phyloP scores from a whole-genome alignment of 2,888 invertebrate genomes.

The Mesoligia furuncula region DNA sequence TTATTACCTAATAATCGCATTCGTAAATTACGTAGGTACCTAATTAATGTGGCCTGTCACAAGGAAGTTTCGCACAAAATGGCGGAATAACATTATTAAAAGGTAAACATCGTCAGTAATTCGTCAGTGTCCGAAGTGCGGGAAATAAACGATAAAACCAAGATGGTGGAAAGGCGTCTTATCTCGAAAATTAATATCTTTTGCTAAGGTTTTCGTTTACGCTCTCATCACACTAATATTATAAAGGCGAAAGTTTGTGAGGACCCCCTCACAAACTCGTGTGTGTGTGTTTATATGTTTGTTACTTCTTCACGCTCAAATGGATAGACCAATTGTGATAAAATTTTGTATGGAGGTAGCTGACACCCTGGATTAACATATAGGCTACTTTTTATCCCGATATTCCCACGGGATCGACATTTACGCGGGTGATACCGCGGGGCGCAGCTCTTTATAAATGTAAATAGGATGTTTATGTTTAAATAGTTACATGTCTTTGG shows the following conservation, averaged over 20 bases:
- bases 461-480: constrained; percentile 21
- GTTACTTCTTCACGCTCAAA: too few relatives aligned
- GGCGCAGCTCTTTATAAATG: too few relatives aligned
- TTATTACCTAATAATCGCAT: not conserved
- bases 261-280: too few relatives aligned
- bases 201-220: constrained; percentile 18
- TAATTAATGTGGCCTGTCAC: constrained; percentile 28
- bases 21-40: constrained; percentile 10
- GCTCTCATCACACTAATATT: too few relatives aligned
- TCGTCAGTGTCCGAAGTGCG: constrained; percentile 47
- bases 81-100: constrained; percentile 37
- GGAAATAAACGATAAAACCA: constrained; percentile 53
- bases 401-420: too few relatives aligned
- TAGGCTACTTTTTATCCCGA: too few relatives aligned
- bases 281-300: too few relatives aligned
- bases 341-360: too few relatives aligned
- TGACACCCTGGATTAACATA: too few relatives aligned
- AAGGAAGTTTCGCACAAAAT: constrained; percentile 35
- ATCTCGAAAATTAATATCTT: constrained; percentile 45
- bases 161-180: constrained; percentile 42
- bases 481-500: not conserved
- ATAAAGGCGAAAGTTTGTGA: too few relatives aligned
- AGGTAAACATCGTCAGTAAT: constrained; percentile 50
- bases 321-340: too few relatives aligned
- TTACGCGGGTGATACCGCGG: too few relatives aligned